Evolutionary conservation across 2,797 vertebrate genomes (phyloP).

Genomic region (Anguilla anguilla): DNA sequence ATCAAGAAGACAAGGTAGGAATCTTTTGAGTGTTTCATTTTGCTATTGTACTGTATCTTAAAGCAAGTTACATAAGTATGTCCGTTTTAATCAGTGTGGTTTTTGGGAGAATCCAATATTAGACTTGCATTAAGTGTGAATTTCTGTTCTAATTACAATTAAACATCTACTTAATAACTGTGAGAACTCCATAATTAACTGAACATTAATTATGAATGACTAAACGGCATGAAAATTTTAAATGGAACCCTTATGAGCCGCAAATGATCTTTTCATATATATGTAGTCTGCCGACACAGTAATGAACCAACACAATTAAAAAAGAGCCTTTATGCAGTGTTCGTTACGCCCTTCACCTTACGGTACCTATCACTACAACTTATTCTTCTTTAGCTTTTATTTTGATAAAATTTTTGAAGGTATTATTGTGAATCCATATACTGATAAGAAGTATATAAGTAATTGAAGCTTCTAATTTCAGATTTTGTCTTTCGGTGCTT

Average conservation of each 20-base stretch:
- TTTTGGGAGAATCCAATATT: constrained; percentile 58
- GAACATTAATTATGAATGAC: constrained; percentile 73
- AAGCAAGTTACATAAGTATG: constrained; percentile 17
- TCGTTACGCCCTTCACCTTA: neutral
- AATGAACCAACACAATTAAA: neutral
- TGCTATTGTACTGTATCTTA: neutral
- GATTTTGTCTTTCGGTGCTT: neutral
- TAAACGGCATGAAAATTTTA: constrained; percentile 71
- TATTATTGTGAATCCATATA: constrained; percentile 18
- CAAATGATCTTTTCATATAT: constrained; percentile 58
- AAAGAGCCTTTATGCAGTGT: neutral
- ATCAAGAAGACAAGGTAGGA: constrained; percentile 94
- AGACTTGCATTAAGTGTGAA: constrained; percentile 60
- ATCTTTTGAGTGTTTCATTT: neutral
- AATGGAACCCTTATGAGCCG: constrained; percentile 65
- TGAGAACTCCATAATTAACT: constrained; percentile 70
- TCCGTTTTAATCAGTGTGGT: constrained; percentile 43
- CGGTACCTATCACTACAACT: neutral
- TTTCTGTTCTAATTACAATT: constrained; percentile 71
- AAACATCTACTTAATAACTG: constrained; percentile 70
- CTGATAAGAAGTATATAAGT: neutral
- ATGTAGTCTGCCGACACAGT: constrained; percentile 26
- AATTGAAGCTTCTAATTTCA: neutral
- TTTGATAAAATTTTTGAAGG: neutral
- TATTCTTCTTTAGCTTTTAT: neutral